A percentile compares a stretch with the other conserved stretches of the same genome.
These are phyloP conservation scores for Magallana nippona DNA, from an alignment of 2,888 invertebrate species.

Conservation along the genomic window DNA sequence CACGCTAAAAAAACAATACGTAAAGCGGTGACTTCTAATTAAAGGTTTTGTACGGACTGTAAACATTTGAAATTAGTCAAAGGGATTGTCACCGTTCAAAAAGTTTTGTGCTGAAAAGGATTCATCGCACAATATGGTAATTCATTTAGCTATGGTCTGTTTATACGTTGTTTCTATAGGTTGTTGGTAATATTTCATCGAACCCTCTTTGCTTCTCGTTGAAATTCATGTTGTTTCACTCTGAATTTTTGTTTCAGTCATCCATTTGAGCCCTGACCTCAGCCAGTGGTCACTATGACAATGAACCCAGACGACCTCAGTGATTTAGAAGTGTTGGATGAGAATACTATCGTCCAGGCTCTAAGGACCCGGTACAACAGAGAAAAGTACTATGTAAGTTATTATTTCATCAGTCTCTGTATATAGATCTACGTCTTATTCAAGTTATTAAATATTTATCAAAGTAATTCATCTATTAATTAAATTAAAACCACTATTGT, in stretches of 20 bases:
- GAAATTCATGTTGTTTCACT: too few relatives aligned
- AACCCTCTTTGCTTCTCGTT: too few relatives aligned
- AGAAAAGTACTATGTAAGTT: slow-evolving; percentile 67
- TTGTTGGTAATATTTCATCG: too few relatives aligned
- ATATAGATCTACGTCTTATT: too few relatives aligned
- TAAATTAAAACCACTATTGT: too few relatives aligned
- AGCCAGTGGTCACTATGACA: slow-evolving; percentile 12
- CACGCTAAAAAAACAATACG: slow-evolving; percentile 28
- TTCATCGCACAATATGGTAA: background rate
- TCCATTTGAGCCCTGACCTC: background rate
- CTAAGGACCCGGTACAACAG: slow-evolving; percentile 61
- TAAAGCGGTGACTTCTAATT: background rate
- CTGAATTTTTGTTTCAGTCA: background rate
- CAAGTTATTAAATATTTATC: too few relatives aligned
- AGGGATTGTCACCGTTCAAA: background rate
- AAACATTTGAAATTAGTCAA: background rate
- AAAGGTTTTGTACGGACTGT: background rate
- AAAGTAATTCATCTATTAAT: too few relatives aligned
- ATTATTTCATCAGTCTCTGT: background rate
- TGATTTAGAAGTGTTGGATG: slow-evolving; percentile 65
- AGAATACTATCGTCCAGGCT: slow-evolving; percentile 65
- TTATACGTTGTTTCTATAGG: background rate
- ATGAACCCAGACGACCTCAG: slow-evolving; percentile 65
- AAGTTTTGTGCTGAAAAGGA: background rate
- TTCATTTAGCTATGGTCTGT: background rate